Conservation (phyloP, 2,888 invertebrate species). For the Timandra comae region DNA sequence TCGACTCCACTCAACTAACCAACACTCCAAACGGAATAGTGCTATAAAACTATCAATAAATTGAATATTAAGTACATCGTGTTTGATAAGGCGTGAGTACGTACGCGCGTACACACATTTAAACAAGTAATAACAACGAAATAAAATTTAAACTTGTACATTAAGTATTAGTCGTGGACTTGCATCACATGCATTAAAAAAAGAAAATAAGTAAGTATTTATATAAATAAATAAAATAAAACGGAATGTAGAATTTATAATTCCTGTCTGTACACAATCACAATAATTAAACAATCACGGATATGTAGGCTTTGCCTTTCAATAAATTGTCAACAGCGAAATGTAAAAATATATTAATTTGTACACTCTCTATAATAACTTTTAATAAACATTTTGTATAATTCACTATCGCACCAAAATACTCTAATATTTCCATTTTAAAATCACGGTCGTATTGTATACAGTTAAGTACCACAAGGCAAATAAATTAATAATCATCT, state of each 20-base stretch:
- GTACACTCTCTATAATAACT: conserved; percentile 66
- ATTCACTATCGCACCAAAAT: conserved; percentile 76
- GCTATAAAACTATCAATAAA: conserved; percentile 29
- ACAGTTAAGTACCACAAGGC: conserved; percentile 58
- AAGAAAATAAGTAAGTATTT: too few species aligned
- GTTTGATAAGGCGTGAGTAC: conserved; percentile 26
- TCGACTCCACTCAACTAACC: conserved; percentile 18
- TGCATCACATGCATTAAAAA: conserved; percentile 66
- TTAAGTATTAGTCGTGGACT: conserved; percentile 73
- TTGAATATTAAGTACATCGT: conserved; percentile 49
- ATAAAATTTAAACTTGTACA: conserved; percentile 46
- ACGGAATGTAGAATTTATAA: conserved; percentile 74
- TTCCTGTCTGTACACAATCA: conserved; percentile 70
- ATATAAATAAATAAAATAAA: conserved; percentile 58
- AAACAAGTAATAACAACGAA: conserved; percentile 46
- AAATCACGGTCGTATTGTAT: conserved; percentile 50
- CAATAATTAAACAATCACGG: conserved; percentile 71
- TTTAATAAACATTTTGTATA: conserved; percentile 70
- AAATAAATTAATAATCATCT: conserved; percentile 51
- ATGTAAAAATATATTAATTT: conserved; percentile 77
- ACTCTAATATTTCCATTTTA: conserved; percentile 55
- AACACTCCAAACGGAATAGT: conserved; percentile 38
- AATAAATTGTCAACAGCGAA: conserved; percentile 67
- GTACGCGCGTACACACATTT: conserved; percentile 24
- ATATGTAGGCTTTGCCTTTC: conserved; percentile 67